Base-by-base conservation (phyloP, 2,888 invertebrate species). In the Melanotus villosus region DNA sequence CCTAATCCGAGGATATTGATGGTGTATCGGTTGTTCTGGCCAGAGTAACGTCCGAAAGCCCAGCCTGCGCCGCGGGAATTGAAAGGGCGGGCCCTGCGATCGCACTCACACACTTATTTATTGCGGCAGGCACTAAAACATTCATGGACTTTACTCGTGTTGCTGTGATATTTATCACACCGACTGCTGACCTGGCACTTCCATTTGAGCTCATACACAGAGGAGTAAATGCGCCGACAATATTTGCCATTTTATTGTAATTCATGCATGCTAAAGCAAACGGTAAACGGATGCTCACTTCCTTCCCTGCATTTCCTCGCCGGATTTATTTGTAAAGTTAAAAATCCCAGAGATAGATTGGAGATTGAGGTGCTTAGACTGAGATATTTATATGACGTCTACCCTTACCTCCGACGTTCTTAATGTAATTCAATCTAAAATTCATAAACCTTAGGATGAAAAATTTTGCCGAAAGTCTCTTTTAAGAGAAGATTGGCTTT, bases 1-100 rank as follows among this genome's bases (percentile, higher is more conserved):
- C 57, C 68, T 74, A 74, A 74, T 74, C 74, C 73, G 59, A 43
- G 65, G 66, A 70, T 71, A 74, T 74, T 73, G 74, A 74, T 74
- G 73, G 70, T 63, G 68, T 70, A 74, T 74, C 70, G 73, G 70
- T 58, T 59, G 70, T 71, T 65, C 70, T 72, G 68, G 65, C 65
- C 58, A 67, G 68, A 58, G 67, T 65, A 60, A 66, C 70, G 70
- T 64, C 58, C 62, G 50, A 62, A 60, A 36, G 60, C 64, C 67
- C 65, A 69, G 62, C 65, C 63, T 57, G 72, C 59, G 62, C 65
- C 64, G 47, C 70, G 71, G 63, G 69, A 74, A 74, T 73, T 70
- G 74, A 68, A 68, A 66, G 71, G 74, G 72, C 73, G 74, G 69
- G 56, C 52, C 54, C 34, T 36, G 59, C 69, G 63, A 65, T 68